Evolutionary conservation across 2,797 vertebrate species (phyloP), one percentile per base, ranked within the genome.

Genomic region (Martes flavigula): DNA sequence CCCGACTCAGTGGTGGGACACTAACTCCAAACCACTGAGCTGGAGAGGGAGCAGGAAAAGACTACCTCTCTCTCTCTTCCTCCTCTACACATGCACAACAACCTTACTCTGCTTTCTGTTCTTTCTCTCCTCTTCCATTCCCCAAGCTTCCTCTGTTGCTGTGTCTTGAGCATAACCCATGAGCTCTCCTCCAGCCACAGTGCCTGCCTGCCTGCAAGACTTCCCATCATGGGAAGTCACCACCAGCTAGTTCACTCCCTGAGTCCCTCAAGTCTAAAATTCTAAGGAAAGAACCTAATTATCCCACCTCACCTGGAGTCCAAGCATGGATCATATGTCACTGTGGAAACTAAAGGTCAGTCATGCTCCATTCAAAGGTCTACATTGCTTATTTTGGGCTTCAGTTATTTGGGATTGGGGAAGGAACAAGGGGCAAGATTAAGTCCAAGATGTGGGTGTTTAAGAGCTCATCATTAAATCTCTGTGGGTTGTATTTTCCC

Each of bases 131-230:
- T 64, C 54, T 27, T 11, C 46, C 14, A 54, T n/a, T 25, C 27
- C 23, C 21, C 20, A 83, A 77, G 32, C 0, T 17, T 81, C 38
- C 46, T 70, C 30, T 84, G 14, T 14, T 79, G 7, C 46, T 62
- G 87, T 40, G 8, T 77, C 30, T 54, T 66, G 38, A 58, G 51
- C 43, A 51, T 30, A 35, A 40, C 21, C 15, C 40, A 8, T 6
- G 4, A 73, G 17, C 12, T 1, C 40, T 92, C 20, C 20, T 35
- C 51, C 38, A n/a, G 38, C 51, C 58, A 35, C 5, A 23, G 0
- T 40, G 8, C 62, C 0, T 48, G 8, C 62, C 0, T 48, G 8
- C 62, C 56, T 4, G 2, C 4, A 60, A 75, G 20, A 43, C 8
- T 35, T 86, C 25, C 9, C 30, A 68, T 23, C 12, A 93, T 7